Base-by-base conservation (phyloP, 1,140 invertebrate genomes). In the Drosophila sp. region DNA sequence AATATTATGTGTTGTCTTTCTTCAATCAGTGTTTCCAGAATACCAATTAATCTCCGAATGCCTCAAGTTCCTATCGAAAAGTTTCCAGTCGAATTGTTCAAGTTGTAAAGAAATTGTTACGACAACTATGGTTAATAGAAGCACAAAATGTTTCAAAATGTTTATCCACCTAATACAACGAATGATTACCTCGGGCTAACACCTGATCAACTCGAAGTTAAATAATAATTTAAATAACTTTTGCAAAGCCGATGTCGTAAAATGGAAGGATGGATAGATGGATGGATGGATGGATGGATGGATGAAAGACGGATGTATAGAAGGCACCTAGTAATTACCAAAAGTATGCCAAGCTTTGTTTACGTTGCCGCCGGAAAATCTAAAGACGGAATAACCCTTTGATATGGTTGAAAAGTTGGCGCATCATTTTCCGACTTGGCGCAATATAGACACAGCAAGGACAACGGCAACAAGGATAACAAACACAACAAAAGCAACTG, bases 371-470 rank as follows among this genome's bases (percentile, higher is more conserved):
- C 16, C 40, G 32, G 40, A 65, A 16, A 57, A 43, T 59, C 58
- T 14, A 53, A 53, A 21, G 29, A 66, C 65, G 66, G 29, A 36
- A 43, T 66, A 72, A 50, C 62, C 62, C 69, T 72, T 72, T 72
- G 51, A 65, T 57, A 64, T 63, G 67, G 29, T 21, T 36, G 27
- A 25, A 27, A 62, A 70, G 32, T 63, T 36, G 8, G 38, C 32
- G 43, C 43, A 69, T 51, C 46, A 13, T 69, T 62, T 43, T 45
- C 57, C 45, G 64, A 25, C 56, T 67, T 41, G 14, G 21, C 16
- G 64, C 34, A 40, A 62, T 45, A 34, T 51, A 62, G 62, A 69
- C 27, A 69, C 46, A 14, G 25, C 36, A 53, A 45, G 8, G 13
- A 41, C 32, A 66, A 36, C 27, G n/a, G 32, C 50, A 53, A 54